Base-by-base conservation (phyloP, 2,888 invertebrate species). In the Eilema griseolum region DNA sequence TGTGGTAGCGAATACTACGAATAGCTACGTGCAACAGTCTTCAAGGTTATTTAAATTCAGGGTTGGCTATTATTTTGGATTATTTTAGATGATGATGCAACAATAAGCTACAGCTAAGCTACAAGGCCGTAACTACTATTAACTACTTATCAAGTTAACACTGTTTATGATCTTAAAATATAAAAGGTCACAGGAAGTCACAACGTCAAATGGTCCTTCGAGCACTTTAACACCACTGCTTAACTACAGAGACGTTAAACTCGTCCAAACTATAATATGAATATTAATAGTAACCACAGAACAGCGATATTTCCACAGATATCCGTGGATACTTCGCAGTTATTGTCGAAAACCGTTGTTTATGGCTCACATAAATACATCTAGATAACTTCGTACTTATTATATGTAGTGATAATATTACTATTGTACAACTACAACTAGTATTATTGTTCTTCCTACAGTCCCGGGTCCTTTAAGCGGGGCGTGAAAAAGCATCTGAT, bases 361-460 rank as follows among this genome's bases (percentile, higher is more conserved):
- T 82, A 83, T 77, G 69, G 73, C 70, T 61, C 24, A 20, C 75
- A 82, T 82, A 83, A 83, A 82, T 78, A 74, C 69, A 75, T 79
- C 73, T 73, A 80, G 77, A 79, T 82, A 84, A 78, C 52, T 70
- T 73, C 41, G 65, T 82, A 81, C 81, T 81, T 81, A 81, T 81
- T 81, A n/a, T n/a, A n/a, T 81, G 71, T 78, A 75, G 75, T 77
- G 76, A 33, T 66, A 56, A 78, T 80, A 82, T 80, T 81, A 82
- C 78, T 63, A 69, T 71, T 72, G 71, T 72, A 59, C 59, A 73
- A 72, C 79, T n/a, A n/a, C n/a, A n/a, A n/a, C n/a, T n/a, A n/a
- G n/a, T n/a, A n/a, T n/a, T n/a, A n/a, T n/a, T n/a, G n/a, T n/a
- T n/a, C n/a, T n/a, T n/a, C n/a, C n/a, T n/a, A n/a, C n/a, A n/a